Evolutionary conservation across 2,888 invertebrate genomes (phyloP).

Genomic region (Xylocampa areola): DNA sequence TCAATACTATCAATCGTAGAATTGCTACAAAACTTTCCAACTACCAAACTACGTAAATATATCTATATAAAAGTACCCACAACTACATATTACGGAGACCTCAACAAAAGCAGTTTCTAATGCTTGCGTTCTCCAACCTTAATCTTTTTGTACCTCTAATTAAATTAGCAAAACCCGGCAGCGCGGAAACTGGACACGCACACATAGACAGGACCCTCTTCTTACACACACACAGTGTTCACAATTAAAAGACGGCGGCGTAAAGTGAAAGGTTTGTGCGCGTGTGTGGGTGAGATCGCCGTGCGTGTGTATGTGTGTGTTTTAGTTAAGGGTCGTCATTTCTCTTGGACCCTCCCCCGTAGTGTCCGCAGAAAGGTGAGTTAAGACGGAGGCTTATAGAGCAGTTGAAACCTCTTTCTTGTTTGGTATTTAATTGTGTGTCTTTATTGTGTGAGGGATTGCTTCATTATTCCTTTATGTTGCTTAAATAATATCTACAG

Average conservation of each 20-base stretch:
- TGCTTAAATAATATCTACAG: no score
- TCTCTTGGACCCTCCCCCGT: constrained; percentile 90
- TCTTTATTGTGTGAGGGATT: neutral
- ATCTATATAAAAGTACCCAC: constrained; percentile 34
- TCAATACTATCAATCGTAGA: constrained; percentile 49
- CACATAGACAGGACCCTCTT: constrained; percentile 66
- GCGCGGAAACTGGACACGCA: constrained; percentile 88
- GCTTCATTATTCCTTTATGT: no score
- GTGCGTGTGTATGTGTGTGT: constrained; percentile 86
- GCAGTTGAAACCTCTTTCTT: constrained; percentile 62
- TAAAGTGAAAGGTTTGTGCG: constrained; percentile 65
- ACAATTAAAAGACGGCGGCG: constrained; percentile 57
- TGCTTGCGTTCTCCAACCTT: constrained; percentile 85
- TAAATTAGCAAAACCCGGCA: constrained; percentile 89
- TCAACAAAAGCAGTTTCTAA: constrained; percentile 85
- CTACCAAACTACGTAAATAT: constrained; percentile 14
- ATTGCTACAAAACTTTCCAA: constrained; percentile 33
- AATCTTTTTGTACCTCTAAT: constrained; percentile 90
- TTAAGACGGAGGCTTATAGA: constrained; percentile 79
- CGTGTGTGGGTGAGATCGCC: constrained; percentile 77
- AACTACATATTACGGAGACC: constrained; percentile 66
- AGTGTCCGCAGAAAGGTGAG: constrained; percentile 90
- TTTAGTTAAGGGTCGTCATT: constrained; percentile 90
- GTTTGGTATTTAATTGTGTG: neutral
- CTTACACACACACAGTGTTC: constrained; percentile 62